Base-by-base conservation (phyloP, 92 coral and sea anemone species). In the Epizoanthus ramosus region DNA sequence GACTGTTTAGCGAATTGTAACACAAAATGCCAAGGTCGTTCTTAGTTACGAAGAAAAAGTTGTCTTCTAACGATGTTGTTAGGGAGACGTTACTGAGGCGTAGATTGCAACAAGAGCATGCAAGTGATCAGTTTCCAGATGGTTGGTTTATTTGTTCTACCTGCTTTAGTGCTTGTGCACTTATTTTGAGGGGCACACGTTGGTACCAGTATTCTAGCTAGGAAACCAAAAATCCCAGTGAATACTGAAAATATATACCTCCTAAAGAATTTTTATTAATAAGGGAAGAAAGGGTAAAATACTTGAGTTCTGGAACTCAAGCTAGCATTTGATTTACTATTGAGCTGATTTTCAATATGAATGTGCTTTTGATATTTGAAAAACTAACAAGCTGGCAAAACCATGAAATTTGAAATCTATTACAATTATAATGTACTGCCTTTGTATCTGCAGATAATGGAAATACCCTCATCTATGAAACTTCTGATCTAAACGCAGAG, bases 321-420 rank as follows among this genome's bases (percentile, higher is more conserved):
- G 41, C 68, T 77, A 60, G 82, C 82, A 63, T 77, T 50, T 77
- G 71, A 77, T 77, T 77, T 77, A 59, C 71, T 9, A 61, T 77
- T 77, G 82, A 77, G 61, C 53, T 77, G 82, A 77, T 77, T 77
- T 77, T 77, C 82, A 77, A 63, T 61, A 77, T 77, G 82, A 77
- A 41, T 75, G 61, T 4, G 35, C 68, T 7, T 75, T 25, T 23
- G 23, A 8, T 56, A 65, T 22, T 77, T 17, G 41, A 77, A 39
- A 65, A 63, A 69, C 53, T 67, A 43, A 5, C 10, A 22, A n/a
- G 25, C 58, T 22, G 50, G 13, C 25, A 37, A 37, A 37, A 0
- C 19, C 61, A 4, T 77, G 47, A 74, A 74, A n/a, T 8, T 3
- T 28, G 15, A 28, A 60, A 43, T 8, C 50, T 43, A 43, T 50